Conservation (phyloP, 1,140 invertebrate species). For the Macrobrachium rosenbergii region DNA sequence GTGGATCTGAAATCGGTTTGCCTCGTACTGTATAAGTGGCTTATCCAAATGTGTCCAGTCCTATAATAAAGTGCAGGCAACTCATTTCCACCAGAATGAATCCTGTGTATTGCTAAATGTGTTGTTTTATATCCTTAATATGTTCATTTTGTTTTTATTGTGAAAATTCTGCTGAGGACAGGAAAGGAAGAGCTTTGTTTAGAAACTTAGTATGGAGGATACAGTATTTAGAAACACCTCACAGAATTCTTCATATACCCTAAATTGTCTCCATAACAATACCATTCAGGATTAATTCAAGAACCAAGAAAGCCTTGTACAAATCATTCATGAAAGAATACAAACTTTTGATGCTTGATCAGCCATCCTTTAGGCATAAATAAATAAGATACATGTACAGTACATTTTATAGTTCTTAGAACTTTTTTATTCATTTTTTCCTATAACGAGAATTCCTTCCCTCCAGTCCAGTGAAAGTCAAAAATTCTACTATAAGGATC, state of each 20-base stretch:
- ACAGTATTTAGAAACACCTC: no score
- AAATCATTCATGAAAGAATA: no score
- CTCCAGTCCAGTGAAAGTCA: neutral
- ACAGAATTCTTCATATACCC: no score
- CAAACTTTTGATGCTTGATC: no score
- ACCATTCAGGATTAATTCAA: no score
- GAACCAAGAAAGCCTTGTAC: no score
- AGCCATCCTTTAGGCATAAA: no score
- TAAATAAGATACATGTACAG: no score
- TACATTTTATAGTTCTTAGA: no score
- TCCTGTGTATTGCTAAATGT: constrained; percentile 26
- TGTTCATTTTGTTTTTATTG: neutral
- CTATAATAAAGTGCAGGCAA: constrained; percentile 35
- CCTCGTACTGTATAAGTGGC: neutral
- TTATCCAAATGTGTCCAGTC: constrained; percentile 10
- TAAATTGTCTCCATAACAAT: no score
- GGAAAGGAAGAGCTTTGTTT: no score
- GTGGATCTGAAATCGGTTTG: neutral
- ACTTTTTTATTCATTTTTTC: neutral
- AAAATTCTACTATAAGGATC: neutral
- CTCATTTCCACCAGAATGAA: constrained; percentile 25
- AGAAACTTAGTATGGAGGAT: no score
- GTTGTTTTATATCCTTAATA: neutral
- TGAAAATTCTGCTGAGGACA: neutral
- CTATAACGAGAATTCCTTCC: neutral